These are phyloP conservation scores for Phylloscopus collybita DNA, from an alignment of 2,797 vertebrate species.

Conservation along the genomic window DNA sequence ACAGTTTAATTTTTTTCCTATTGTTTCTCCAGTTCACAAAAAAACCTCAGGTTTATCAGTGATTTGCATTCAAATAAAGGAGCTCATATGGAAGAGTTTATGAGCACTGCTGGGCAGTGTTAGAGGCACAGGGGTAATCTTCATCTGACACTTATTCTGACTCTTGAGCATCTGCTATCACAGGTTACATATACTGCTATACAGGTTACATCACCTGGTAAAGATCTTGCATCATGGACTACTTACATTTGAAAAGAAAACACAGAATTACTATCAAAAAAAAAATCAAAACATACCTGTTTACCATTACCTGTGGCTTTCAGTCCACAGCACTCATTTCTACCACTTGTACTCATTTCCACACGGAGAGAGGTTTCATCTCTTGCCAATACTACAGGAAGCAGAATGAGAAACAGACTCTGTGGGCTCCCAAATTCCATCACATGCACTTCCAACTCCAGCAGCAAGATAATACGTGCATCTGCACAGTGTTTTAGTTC, in stretches of 20 bases:
- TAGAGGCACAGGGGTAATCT: background rate
- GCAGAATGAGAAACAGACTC: background rate
- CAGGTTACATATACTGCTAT: background rate
- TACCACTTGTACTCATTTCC: background rate
- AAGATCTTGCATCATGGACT: background rate
- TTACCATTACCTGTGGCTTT: background rate
- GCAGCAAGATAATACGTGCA: accelerated
- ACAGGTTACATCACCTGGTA: background rate
- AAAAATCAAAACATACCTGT: background rate
- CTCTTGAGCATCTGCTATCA: background rate
- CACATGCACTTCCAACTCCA: background rate
- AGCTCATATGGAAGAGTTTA: background rate
- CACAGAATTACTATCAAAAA: background rate
- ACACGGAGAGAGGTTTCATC: background rate
- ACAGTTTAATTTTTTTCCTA: background rate
- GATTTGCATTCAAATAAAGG: background rate
- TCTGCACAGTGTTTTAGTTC: background rate
- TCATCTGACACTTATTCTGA: background rate
- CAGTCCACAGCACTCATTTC: background rate
- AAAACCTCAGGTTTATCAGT: background rate
- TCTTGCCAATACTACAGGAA: background rate
- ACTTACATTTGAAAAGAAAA: background rate
- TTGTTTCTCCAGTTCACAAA: background rate
- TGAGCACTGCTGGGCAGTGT: background rate
- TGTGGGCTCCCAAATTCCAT: background rate